Percentiles rank a stretch among this genome's conserved stretches.
phyloP scores from a whole-genome alignment of 2,888 invertebrate genomes.

The Platerodrilus igneus region DNA sequence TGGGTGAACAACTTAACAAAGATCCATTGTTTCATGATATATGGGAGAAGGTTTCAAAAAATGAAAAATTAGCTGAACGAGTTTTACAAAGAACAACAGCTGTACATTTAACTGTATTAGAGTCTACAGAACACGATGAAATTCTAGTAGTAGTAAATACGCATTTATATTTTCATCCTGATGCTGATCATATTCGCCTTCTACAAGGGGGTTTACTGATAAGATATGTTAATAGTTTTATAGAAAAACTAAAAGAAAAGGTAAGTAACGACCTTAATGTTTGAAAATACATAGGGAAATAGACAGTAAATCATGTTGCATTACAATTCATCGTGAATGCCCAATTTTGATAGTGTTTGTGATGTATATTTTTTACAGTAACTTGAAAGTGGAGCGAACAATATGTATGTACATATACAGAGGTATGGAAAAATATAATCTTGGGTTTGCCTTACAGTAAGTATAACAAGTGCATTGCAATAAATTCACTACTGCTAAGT shows the following conservation, averaged over 20 bases:
- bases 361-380: no score
- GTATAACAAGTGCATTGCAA: no score
- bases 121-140: constrained; percentile 56
- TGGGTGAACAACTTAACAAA: constrained; percentile 57
- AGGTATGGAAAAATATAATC: no score
- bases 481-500: no score
- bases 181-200: constrained; percentile 84
- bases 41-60: constrained; percentile 58
- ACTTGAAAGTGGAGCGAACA: no score
- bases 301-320: no score
- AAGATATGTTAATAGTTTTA: constrained; percentile 58
- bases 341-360: no score
- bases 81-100: constrained; percentile 64
- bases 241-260: constrained; percentile 45
- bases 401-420: no score
- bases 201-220: constrained; percentile 76
- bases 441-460: no score
- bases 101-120: constrained; percentile 57
- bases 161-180: constrained; percentile 91
- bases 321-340: no score
- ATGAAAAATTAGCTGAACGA: constrained; percentile 55
- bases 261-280: no score
- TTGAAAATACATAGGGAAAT: no score
- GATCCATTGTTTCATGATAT: constrained; percentile 53
- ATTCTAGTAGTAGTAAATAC: constrained; percentile 72